A percentile compares a stretch with the other conserved stretches of the same genome.
Evolutionary conservation across 2,113 vertebrate species (phyloP).

Genomic region (Anser cygnoides): DNA sequence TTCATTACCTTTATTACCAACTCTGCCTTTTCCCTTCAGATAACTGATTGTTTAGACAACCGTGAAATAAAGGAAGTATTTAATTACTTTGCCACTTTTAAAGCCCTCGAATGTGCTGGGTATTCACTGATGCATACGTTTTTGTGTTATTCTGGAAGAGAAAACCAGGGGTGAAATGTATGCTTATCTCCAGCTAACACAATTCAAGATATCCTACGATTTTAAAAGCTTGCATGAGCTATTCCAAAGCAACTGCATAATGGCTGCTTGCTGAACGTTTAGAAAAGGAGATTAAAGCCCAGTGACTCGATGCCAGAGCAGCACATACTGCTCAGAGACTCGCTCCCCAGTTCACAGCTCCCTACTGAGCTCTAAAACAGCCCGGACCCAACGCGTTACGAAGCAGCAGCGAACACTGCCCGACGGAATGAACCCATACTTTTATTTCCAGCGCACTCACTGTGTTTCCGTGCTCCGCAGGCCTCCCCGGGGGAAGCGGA

Average conservation of each 20-base stretch:
- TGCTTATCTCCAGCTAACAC: slow-evolving; percentile 52
- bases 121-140: not conserved
- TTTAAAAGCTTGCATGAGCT: slow-evolving; percentile 5
- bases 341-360: not conserved
- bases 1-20: slow-evolving; percentile 27
- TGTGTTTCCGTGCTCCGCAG: slow-evolving; percentile 20
- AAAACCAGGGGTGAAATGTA: not conserved
- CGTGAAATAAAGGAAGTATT: slow-evolving; percentile 58
- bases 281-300: slow-evolving; percentile 31
- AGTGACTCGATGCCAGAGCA: rapidly evolving
- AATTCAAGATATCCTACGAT: slow-evolving; percentile 15
- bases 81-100: slow-evolving; percentile 46
- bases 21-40: slow-evolving; percentile 38
- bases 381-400: not conserved
- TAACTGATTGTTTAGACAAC: slow-evolving; percentile 54
- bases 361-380: not conserved
- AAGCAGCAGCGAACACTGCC: not conserved
- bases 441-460: not conserved
- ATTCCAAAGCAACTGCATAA: slow-evolving; percentile 7
- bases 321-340: not conserved
- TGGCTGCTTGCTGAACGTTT: not conserved
- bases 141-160: slow-evolving; percentile 31
- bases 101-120: not conserved
- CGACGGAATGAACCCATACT: not conserved
- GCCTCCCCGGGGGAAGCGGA: slow-evolving; percentile 19